Evolutionary conservation across 2,888 invertebrate genomes (phyloP), one percentile per base, ranked within the genome.

Genomic region (Caenorhabditis doughertyi): DNA sequence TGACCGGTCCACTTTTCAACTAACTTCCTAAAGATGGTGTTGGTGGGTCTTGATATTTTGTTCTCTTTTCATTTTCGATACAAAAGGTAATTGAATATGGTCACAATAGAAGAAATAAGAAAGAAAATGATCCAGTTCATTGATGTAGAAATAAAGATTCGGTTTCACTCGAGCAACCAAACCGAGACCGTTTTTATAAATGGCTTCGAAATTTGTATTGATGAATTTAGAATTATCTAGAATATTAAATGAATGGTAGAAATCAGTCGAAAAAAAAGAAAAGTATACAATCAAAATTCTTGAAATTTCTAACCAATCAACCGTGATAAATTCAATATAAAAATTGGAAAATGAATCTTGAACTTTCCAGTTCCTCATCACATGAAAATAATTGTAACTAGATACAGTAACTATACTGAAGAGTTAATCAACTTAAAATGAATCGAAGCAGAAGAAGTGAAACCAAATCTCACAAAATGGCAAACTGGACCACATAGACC

Each of bases 41-140:
- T n/a, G n/a, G n/a, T n/a, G n/a, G 51, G 67, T 68, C 47, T 39
- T 35, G 49, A 8, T 42, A 18, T 23, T 44, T 5, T 56, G 44
- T 62, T 32, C 60, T 51, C 49, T 18, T 44, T 51, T 72, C 42
- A 44, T 64, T 73, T 44, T 55, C 29, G 16, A 5, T 27, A 16
- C 51, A 23, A 60, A 23, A 44, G 49, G 74, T 74, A 74, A 74
- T 74, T 65, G 74, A 65, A 74, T 65, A 74, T 65, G 65, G 65
- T 74, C 65, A 64, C 65, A 32, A 58, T 23, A 51, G 27, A 42
- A 21, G 11, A 53, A 53, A 3, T 42, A 39, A 35, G 29, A 49
- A n/a, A 13, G 62, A 62, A 44, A 35, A 16, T 51, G 65, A 64
- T 64, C 47, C 25, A 49, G 64, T 64, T 47, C 44, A 29, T 29